Percentiles rank a stretch among this genome's conserved stretches.
Conservation (phyloP, 1,140 invertebrate genomes). For the Drosophila ogumai region DNA sequence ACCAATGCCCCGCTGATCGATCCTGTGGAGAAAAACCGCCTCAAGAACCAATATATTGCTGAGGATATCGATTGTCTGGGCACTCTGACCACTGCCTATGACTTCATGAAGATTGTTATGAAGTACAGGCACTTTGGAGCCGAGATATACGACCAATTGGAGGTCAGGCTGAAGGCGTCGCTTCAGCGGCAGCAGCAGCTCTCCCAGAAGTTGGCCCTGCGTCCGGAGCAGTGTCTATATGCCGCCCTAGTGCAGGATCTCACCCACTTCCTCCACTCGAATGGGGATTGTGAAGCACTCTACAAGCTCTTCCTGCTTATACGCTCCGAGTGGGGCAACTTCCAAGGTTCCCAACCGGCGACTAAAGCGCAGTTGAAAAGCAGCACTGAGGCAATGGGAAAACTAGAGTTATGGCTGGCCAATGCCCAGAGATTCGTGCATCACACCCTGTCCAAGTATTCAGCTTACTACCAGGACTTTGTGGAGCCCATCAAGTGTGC, state of each 20-base stretch:
- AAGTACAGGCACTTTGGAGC: constrained; percentile 73
- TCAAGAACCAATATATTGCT: constrained; percentile 88
- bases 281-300: constrained; percentile 62
- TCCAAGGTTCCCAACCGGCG: constrained; percentile 28
- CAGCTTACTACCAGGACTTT: constrained; percentile 78
- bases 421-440: constrained; percentile 78
- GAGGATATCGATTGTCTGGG: constrained; percentile 86
- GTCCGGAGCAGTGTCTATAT: constrained; percentile 87
- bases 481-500: constrained; percentile 75
- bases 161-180: constrained; percentile 71
- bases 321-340: constrained; percentile 46
- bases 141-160: constrained; percentile 72
- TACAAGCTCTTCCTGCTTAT: constrained; percentile 45
- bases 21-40: constrained; percentile 89
- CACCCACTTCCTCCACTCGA: constrained; percentile 71
- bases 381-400: constrained; percentile 55
- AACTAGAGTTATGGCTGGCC: constrained; percentile 76
- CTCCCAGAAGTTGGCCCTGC: constrained; percentile 86
- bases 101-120: constrained; percentile 79
- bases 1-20: constrained; percentile 88
- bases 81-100: constrained; percentile 57
- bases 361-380: constrained; percentile 37
- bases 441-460: constrained; percentile 67
- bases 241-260: constrained; percentile 84
- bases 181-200: constrained; percentile 74